Conservation (phyloP, 2,888 invertebrate species). For the Drepana falcataria region DNA sequence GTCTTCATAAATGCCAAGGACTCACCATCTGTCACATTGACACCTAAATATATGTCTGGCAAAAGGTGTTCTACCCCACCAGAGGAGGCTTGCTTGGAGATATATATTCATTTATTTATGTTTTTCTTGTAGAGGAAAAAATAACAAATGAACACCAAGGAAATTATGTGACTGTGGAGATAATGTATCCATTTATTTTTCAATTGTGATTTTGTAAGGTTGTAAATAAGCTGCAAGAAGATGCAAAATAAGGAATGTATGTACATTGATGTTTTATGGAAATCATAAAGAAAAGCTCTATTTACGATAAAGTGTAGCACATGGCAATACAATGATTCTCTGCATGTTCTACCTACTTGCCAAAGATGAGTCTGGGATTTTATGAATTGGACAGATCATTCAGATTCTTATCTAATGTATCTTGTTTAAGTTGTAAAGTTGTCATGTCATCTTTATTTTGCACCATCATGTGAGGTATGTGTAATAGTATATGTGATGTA, state of each 20-base stretch:
- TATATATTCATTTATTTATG: no score
- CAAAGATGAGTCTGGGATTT: slow-evolving; percentile 15
- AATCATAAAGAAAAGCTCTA: no score
- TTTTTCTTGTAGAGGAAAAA: no score
- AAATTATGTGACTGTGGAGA: not conserved
- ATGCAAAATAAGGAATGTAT: slow-evolving; percentile 1
- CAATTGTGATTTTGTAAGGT: not conserved
- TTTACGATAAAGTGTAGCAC: no score
- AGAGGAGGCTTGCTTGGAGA: no score
- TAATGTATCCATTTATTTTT: not conserved
- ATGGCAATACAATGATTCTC: no score
- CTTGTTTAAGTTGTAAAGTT: slow-evolving; percentile 9
- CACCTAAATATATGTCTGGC: no score
- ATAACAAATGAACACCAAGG: not conserved
- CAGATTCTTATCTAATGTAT: slow-evolving; percentile 5
- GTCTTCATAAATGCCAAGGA: no score
- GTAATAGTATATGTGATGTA: slow-evolving; percentile 7
- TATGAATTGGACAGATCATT: slow-evolving; percentile 6
- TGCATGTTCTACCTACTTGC: no score
- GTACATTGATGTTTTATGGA: not conserved
- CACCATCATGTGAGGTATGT: no score
- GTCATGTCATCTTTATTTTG: slow-evolving; percentile 10
- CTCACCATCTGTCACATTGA: no score
- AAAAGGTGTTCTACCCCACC: no score
- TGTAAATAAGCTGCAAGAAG: not conserved